phyloP scores from a whole-genome alignment of 1,140 invertebrate species.

The Catajapyx aquilonaris region DNA sequence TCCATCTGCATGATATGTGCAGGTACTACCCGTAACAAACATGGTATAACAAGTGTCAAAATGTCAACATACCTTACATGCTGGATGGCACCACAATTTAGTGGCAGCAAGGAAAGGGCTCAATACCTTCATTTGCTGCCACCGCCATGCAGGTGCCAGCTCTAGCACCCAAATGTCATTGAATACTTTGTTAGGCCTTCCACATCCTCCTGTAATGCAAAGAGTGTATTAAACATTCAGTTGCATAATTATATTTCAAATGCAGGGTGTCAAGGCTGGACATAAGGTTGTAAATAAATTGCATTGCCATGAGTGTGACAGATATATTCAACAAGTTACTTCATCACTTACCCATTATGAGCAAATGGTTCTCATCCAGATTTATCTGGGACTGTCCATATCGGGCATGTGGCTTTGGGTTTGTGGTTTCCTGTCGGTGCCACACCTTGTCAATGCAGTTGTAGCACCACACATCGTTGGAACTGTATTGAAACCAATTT shows the following conservation, averaged over 20 bases:
- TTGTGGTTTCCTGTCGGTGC: conserved; percentile 44
- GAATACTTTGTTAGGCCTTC: conserved; percentile 42
- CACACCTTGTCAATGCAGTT: conserved; percentile 55
- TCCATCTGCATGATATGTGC: too few relatives aligned
- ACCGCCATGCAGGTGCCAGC: conserved; percentile 46
- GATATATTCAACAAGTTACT: conserved; percentile 1
- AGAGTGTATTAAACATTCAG: too few relatives aligned
- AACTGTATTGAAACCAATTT: conserved; percentile 32
- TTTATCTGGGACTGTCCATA: conserved; percentile 77
- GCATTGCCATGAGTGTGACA: too few relatives aligned
- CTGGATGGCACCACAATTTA: conserved; percentile 82
- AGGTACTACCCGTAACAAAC: too few relatives aligned
- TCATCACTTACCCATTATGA: conserved; percentile 16
- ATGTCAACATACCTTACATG: conserved; percentile 54
- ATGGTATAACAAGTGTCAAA: too few relatives aligned
- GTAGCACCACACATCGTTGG: conserved; percentile 77
- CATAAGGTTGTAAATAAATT: too few relatives aligned
- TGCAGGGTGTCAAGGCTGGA: too few relatives aligned
- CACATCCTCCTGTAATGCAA: conserved; percentile 46
- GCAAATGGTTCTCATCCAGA: conserved; percentile 22
- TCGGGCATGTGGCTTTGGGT: conserved; percentile 48
- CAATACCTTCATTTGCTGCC: conserved; percentile 51
- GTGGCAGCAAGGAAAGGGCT: conserved; percentile 55
- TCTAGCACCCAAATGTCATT: conserved; percentile 46
- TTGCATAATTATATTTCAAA: too few relatives aligned